Percentiles rank a stretch among this genome's conserved stretches.
These are phyloP conservation scores for Jordanella pulchra DNA, from an alignment of 2,797 vertebrate species.

Conservation along the genomic window DNA sequence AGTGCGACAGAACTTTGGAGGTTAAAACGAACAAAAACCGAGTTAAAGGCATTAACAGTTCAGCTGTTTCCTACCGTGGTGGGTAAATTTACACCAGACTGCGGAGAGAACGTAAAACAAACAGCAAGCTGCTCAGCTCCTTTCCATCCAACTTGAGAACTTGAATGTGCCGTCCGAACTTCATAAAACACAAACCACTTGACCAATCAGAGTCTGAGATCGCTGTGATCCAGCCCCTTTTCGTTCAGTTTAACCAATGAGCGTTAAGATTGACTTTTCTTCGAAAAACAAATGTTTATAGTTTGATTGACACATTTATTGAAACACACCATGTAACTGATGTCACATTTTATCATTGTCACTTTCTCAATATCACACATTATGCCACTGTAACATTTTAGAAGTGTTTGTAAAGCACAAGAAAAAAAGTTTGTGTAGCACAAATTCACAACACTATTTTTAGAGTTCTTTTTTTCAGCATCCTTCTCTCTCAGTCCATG, in stretches of 20 bases:
- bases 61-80: slow-evolving; percentile 52
- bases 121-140: slow-evolving; percentile 4
- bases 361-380: too few relatives aligned
- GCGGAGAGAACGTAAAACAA: slow-evolving; percentile 11
- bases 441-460: too few relatives aligned
- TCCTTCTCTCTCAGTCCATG: too few relatives aligned
- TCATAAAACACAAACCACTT: slow-evolving; percentile 17
- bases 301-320: slow-evolving; percentile 61
- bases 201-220: slow-evolving; percentile 58
- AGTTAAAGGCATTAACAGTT: not conserved
- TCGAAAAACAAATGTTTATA: slow-evolving; percentile 10
- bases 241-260: slow-evolving; percentile 60
- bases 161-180: slow-evolving; percentile 40
- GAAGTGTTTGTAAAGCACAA: not conserved
- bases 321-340: not conserved
- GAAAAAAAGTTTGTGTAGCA: too few relatives aligned
- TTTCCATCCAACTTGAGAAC: slow-evolving; percentile 57
- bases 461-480: too few relatives aligned
- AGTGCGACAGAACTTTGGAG: too few relatives aligned
- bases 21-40: not conserved
- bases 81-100: slow-evolving; percentile 14
- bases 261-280: not conserved
- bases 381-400: not conserved
- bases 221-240: slow-evolving; percentile 40
- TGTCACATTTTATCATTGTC: not conserved